phyloP scores from a whole-genome alignment of 2,888 invertebrate genomes.

The Xestia ashworthii region DNA sequence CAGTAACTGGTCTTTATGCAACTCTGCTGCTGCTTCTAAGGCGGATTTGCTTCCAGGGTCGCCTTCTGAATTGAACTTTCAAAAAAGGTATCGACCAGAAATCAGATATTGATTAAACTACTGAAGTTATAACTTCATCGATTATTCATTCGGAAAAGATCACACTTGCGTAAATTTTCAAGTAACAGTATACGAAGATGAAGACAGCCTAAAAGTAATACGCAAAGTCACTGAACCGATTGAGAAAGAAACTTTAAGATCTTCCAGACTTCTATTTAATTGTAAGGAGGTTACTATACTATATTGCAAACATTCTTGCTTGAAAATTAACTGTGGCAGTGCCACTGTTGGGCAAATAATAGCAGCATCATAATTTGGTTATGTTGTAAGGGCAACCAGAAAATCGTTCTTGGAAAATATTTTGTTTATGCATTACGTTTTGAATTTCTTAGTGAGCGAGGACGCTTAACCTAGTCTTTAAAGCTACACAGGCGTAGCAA shows the following conservation, averaged over 20 bases:
- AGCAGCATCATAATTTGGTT: not conserved
- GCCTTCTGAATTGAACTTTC: not conserved
- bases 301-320: not conserved
- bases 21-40: no score
- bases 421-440: not conserved
- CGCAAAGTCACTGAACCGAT: slow-evolving; percentile 62
- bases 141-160: slow-evolving; percentile 23
- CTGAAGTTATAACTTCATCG: slow-evolving; percentile 7
- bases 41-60: no score
- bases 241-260: slow-evolving; percentile 34
- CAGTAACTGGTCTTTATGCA: no score
- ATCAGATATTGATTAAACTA: not conserved
- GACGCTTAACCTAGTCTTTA: not conserved
- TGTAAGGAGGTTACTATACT: slow-evolving; percentile 13
- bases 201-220: slow-evolving; percentile 62
- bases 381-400: not conserved
- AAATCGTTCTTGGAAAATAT: not conserved
- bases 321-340: not conserved
- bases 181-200: slow-evolving; percentile 58
- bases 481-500: not conserved
- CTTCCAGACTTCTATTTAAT: not conserved
- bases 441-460: not conserved
- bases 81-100: not conserved
- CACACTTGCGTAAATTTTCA: slow-evolving; percentile 13
- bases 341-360: not conserved